These are phyloP conservation scores for Drosophila auraria DNA, from an alignment of 1,140 invertebrate species.

Conservation along the genomic window DNA sequence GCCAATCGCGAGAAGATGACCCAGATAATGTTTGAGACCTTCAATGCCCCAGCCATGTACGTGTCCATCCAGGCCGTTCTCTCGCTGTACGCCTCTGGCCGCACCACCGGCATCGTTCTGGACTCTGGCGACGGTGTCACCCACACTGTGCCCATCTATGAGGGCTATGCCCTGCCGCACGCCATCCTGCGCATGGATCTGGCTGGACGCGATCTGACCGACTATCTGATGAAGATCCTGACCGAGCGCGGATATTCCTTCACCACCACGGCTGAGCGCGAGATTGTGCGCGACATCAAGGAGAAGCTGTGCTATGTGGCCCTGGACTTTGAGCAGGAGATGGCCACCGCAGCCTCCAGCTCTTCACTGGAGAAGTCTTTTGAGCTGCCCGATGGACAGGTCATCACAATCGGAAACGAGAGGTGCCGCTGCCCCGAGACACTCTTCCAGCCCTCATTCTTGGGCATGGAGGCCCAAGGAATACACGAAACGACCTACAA, in stretches of 20 bases:
- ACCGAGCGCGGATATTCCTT: conserved; percentile 10
- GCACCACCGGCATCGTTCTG: conserved; percentile 7
- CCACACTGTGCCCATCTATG: conserved; percentile 8
- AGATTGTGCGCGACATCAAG: conserved; percentile 10
- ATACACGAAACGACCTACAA: conserved; percentile 7
- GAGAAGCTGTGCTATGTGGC: conserved; percentile 12
- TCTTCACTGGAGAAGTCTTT: conserved; percentile 2
- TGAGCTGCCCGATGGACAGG: conserved; percentile 4
- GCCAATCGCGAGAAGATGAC: conserved; percentile 18
- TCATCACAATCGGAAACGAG: conserved; percentile 7
- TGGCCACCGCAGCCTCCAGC: conserved; percentile 10
- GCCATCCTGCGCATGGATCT: conserved; percentile 15
- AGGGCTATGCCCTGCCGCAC: conserved; percentile 8
- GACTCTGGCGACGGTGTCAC: conserved; percentile 12
- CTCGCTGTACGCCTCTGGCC: conserved; percentile 8
- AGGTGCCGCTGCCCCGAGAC: conserved; percentile 9
- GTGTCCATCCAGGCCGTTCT: conserved; percentile 13
- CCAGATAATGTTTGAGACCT: conserved; percentile 11
- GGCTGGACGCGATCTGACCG: conserved; percentile 3
- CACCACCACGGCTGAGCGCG: conserved; percentile 8
- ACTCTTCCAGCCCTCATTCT: conserved; percentile 5
- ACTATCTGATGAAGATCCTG: conserved; percentile 8
- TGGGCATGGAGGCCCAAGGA: conserved; percentile 13
- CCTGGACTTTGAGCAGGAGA: conserved; percentile 11
- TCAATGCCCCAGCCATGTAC: conserved; percentile 12